Percentiles rank a stretch among this genome's conserved stretches.
Conservation (phyloP, 2,113 vertebrate genomes). For the Oostethus manadensis region DNA sequence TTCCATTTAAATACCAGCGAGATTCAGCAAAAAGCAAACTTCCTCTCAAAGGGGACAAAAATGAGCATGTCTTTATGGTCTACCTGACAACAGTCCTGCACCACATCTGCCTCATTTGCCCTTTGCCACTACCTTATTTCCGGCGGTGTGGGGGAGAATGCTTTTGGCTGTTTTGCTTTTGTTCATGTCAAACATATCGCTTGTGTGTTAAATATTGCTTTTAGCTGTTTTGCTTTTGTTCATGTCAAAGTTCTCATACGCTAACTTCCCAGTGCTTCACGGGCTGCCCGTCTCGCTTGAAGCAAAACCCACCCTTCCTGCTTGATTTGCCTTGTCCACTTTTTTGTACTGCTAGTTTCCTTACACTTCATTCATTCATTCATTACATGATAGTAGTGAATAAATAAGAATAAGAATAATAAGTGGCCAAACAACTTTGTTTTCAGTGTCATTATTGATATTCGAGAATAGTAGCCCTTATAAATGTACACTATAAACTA, state of each 20-base stretch:
- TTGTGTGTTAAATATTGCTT: conserved; percentile 1
- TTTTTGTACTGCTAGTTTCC: neutral
- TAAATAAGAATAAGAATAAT: no score
- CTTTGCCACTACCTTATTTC: neutral
- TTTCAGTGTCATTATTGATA: no score
- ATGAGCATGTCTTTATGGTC: neutral
- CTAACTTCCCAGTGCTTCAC: neutral
- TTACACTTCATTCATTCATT: neutral
- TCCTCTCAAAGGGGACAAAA: neutral
- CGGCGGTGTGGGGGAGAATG: neutral
- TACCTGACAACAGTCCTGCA: neutral
- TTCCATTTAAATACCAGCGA: neutral
- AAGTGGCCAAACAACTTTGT: no score
- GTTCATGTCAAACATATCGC: neutral
- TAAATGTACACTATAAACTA: no score
- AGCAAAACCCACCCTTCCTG: neutral
- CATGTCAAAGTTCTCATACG: neutral
- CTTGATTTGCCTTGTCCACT: no score
- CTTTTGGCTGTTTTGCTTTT: conserved; percentile 4
- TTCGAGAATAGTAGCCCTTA: no score
- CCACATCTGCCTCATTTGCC: neutral
- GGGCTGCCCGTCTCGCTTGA: neutral
- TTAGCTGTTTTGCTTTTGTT: conserved; percentile 3
- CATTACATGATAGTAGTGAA: no score
- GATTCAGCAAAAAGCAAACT: neutral